Evolutionary conservation across 1,140 invertebrate genomes (phyloP).

Genomic region (Bilobella aurantiaca): DNA sequence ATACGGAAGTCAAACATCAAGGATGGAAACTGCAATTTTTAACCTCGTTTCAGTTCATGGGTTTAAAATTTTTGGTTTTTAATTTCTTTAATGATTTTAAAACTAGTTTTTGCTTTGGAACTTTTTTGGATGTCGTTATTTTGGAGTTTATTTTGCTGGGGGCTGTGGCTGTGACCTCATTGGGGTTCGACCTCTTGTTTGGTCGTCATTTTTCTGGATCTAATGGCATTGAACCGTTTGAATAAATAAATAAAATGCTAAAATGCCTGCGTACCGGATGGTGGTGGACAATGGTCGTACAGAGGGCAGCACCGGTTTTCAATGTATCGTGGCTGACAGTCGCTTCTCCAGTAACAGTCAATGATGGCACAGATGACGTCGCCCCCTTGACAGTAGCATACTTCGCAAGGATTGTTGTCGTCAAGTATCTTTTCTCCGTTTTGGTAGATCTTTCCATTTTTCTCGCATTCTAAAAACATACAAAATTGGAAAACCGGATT

Average conservation of each 20-base stretch:
- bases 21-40: too few species aligned
- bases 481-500: too few species aligned
- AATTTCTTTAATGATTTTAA: too few species aligned
- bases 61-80: too few species aligned
- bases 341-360: conserved; percentile 59
- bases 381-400: conserved; percentile 66
- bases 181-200: too few species aligned
- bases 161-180: too few species aligned
- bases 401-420: conserved; percentile 57
- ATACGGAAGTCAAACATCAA: background rate
- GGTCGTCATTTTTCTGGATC: too few species aligned
- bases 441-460: conserved; percentile 58
- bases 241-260: too few species aligned
- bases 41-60: too few species aligned
- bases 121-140: too few species aligned
- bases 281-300: conserved; percentile 62
- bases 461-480: conserved; percentile 62
- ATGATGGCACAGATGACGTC: conserved; percentile 62
- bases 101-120: too few species aligned
- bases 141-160: too few species aligned
- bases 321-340: conserved; percentile 54
- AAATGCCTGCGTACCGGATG: conserved; percentile 18
- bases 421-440: conserved; percentile 62
- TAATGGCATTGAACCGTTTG: background rate
- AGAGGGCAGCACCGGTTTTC: conserved; percentile 56